Evolutionary conservation across 2,888 invertebrate species (phyloP).

Genomic region (Lamellibrachia columna): DNA sequence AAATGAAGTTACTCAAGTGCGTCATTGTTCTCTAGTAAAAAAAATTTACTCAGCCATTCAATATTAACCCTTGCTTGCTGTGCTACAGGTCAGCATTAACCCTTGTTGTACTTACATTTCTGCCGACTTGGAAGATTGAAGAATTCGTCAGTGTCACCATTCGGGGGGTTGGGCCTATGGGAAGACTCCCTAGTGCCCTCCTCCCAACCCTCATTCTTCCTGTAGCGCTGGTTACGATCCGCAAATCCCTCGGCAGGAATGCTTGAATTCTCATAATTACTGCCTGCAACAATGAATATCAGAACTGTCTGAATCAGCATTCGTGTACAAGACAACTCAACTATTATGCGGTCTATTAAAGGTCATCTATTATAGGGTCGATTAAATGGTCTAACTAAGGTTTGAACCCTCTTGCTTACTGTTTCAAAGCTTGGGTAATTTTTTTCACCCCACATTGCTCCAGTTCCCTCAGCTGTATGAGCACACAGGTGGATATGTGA

Average conservation of each 20-base stretch:
- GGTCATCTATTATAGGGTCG: too few relatives aligned
- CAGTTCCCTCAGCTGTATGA: too few relatives aligned
- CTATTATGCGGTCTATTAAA: too few relatives aligned
- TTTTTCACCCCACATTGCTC: too few relatives aligned
- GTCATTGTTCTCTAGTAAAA: neutral
- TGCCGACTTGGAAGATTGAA: neutral
- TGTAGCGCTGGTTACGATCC: neutral
- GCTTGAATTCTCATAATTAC: neutral
- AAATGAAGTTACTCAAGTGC: neutral
- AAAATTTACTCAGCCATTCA: neutral
- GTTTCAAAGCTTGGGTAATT: too few relatives aligned
- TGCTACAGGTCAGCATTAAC: neutral
- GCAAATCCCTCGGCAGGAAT: neutral
- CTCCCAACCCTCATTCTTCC: neutral
- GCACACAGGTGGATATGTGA: too few relatives aligned
- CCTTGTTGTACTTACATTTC: constrained; percentile 7
- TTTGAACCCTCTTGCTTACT: too few relatives aligned
- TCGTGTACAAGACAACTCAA: too few relatives aligned
- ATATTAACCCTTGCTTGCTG: neutral
- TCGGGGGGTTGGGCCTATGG: neutral
- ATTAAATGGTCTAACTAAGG: too few relatives aligned
- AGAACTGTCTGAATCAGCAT: neutral
- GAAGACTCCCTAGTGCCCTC: neutral
- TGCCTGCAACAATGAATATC: neutral
- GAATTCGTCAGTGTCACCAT: neutral